Evolutionary conservation across 2,888 invertebrate species (phyloP), one percentile per base, ranked within the genome.

Genomic region (Adineta ricciae): DNA sequence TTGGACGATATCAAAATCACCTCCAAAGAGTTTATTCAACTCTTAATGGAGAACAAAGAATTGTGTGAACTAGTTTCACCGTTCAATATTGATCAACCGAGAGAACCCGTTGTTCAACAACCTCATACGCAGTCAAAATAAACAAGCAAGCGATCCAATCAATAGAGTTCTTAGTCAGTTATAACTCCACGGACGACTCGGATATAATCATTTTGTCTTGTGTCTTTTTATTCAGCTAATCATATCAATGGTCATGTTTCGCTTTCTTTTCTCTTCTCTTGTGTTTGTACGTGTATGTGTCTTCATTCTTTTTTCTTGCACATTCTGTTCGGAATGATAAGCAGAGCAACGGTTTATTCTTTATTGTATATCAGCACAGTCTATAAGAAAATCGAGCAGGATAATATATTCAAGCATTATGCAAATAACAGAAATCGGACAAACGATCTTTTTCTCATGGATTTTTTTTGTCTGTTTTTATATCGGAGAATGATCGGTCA

Each of bases 1-100:
- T 21, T 41, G 41, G 78, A 78, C 41, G 41, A 78, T n/a, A n/a
- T 41, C 4, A 38, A 14, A 41, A 41, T 78, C 24, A 78, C 78
- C 3, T 38, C 78, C 38, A 41, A 78, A 38, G 78, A 78, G 41
- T 78, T 78, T n/a, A 38, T 78, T 21, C 78, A 78, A 41, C 14
- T 78, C 38, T 78, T 78, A 41, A 38, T 78, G 24, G 78, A 78
- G 11, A 78, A 78, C 41, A 78, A 78, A 78, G 78, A 78, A 41
- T 14, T 78, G 24, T 78, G 78, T 14, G 78, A 78, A n/a, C 14
- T 78, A 78, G 38, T 78, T 41, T 78, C 78, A 38, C 78, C 78
- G 11, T 78, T 78, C n/a, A 78, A 78, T 78, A 41, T 78, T 41
- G 64, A 64, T 32, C 64, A 64, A 64, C 64, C 64, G 32, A 32